Base-by-base conservation (phyloP, 2,113 vertebrate genomes). In the Panthera tigris region DNA sequence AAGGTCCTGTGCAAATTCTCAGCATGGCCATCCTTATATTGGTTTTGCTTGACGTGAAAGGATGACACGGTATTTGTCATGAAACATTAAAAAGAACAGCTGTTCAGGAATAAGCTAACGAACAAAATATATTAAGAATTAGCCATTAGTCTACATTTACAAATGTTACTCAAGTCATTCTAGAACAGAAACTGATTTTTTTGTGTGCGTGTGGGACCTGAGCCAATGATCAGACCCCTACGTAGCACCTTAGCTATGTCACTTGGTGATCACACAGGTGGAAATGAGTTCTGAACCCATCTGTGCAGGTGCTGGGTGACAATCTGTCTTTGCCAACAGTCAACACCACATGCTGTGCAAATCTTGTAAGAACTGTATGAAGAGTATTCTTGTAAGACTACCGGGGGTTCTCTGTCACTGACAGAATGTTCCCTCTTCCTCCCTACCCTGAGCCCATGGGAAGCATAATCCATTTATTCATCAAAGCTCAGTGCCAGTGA, bases 271-370 rank as follows among this genome's bases (percentile, higher is more conserved):
- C 78, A 66, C 13, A 92, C 0, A 3, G 82, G 16, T 57, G 86
- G 95, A 91, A 95, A 85, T 82, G 25, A 41, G 91, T 86, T 29
- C 86, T 96, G 61, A 13, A 55, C 82, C 50, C 50, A 23, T 73
- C 57, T 83, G 86, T 69, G 45, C 36, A 93, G 84, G 68, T 65
- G 89, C 61, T 63, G 95, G 39, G 91, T n/a, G 57, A 97, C 69
- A 85, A 19, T 92, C n/a, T 93, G 31, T 95, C 87, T 95, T 95
- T 78, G 81, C 16, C 81, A 65, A 23, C 52, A 33, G 76, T 68
- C 69, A 80, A 78, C n/a, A 89, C 31, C 63, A 61, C 36, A 87
- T 69, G 0, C 89, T n/a, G 48, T 27, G 73, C 68, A 93, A 87
- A 45, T 61, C 80, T 88, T 88, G 48, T 36, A 86, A 31, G 69